Evolutionary conservation across 2,113 vertebrate genomes (phyloP).

Genomic region (Cariama cristata): DNA sequence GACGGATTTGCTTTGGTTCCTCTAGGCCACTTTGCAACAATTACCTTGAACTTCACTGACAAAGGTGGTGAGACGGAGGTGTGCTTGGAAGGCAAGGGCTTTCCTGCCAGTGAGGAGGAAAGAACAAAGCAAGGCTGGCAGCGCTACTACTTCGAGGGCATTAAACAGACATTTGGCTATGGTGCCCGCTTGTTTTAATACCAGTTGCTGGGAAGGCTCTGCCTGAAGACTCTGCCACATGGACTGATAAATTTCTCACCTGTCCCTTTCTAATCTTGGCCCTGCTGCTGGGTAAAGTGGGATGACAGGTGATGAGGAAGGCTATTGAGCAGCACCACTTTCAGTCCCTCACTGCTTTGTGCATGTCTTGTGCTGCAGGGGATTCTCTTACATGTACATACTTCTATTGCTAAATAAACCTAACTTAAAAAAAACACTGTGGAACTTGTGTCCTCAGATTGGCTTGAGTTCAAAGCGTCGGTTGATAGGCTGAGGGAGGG

Average conservation of each 20-base stretch:
- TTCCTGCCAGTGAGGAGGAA: conserved; percentile 88
- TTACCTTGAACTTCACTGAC: conserved; percentile 84
- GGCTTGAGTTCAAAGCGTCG: not conserved
- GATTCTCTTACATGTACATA: conserved; percentile 85
- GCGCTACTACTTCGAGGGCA: conserved; percentile 92
- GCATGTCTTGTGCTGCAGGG: conserved; percentile 82
- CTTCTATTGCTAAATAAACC: conserved; percentile 82
- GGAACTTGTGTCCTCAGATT: not conserved
- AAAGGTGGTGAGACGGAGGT: conserved; percentile 86
- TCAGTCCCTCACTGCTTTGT: conserved; percentile 75
- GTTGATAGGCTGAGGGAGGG: not conserved
- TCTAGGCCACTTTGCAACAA: conserved; percentile 88
- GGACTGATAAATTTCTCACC: conserved; percentile 71
- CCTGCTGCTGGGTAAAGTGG: conserved; percentile 63
- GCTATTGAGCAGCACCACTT: conserved; percentile 66
- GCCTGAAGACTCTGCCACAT: conserved; percentile 58
- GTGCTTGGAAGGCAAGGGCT: conserved; percentile 83
- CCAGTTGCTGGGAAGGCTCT: not conserved
- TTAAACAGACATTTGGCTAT: conserved; percentile 94
- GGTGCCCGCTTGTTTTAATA: conserved; percentile 88
- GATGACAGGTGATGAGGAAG: conserved; percentile 73
- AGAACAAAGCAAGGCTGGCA: conserved; percentile 91
- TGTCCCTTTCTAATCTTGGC: conserved; percentile 66
- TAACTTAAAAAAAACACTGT: conserved; percentile 77
- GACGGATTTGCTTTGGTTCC: conserved; percentile 20